Base-by-base conservation (phyloP, 2,888 invertebrate genomes). In the Cheiracanthium punctorium region DNA sequence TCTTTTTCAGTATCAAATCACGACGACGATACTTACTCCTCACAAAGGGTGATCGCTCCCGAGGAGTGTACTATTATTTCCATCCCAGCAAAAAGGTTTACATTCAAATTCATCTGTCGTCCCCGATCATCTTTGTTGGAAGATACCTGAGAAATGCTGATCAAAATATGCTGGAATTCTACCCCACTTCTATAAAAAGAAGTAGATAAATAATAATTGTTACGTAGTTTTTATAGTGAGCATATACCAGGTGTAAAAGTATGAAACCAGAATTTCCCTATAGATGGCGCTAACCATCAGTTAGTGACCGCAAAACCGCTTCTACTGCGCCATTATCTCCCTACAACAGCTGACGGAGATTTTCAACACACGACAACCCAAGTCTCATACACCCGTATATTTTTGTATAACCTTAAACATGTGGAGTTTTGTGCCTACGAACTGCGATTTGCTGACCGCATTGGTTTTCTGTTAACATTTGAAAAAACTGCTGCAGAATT, bases 381-480 rank as follows among this genome's bases (percentile, higher is more conserved):
- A 65, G 52, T 17, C 14, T 52, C 52, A 52, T 52, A 52, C 17
- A 52, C 5, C 52, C 5, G 20, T 17, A 52, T 52, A 52, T 5
- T 52, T 52, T 52, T 70, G 30, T 0, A 37, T 37, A 70, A 20
- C 2, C 0, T 70, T 37, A 20, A 70, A 1, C 41, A 70, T 70
- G 33, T 33, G 0, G 33, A 70, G 20, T 37, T 70, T 70, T 32
- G 33, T 70, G 70, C 70, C 37, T 37, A 7, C 33, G 20, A 33
- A 70, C 2, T 37, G 20, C 33, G 24, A 70, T 70, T 70, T 70
- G 70, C 33, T 4, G 5, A 67, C 52, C 2, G 67, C 67, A 29
- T 29, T 29, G 17, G 8, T 67, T 67, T 29, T 67, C 67, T 67
- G 67, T 30, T 67, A 29, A 8, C 29, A 67, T 67, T 67, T 67